Evolutionary conservation across 2,888 invertebrate genomes (phyloP).

Genomic region (Stenchaetothrips biformis): DNA sequence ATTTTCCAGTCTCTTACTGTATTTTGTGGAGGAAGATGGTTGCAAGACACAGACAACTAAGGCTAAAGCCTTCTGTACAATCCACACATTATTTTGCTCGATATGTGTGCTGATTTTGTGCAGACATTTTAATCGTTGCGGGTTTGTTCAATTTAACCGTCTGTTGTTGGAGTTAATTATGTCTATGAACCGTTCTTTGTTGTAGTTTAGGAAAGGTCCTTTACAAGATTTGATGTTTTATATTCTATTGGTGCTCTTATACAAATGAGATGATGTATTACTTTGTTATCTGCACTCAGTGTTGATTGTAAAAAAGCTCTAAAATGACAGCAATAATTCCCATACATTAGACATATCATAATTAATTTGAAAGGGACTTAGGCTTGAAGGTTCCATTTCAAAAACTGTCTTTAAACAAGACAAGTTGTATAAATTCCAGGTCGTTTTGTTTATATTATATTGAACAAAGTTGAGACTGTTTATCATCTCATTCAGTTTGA

Average conservation of each 20-base stretch:
- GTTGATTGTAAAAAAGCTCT: background rate
- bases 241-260: constrained; percentile 12
- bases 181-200: background rate
- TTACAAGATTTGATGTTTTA: background rate
- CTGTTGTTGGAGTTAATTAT: background rate
- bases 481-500: no score
- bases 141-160: background rate
- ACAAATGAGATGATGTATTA: background rate
- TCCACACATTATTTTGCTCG: no score
- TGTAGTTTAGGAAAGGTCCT: background rate
- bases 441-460: no score
- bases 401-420: background rate
- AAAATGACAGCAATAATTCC: constrained; percentile 7
- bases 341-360: background rate
- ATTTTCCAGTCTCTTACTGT: no score
- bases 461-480: no score
- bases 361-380: background rate
- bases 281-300: background rate
- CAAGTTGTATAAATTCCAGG: no score
- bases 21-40: no score
- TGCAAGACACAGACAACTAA: no score
- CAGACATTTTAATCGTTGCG: background rate
- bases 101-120: no score
- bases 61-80: no score
- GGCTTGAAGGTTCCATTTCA: background rate